Percentiles rank a stretch among this genome's conserved stretches.
Evolutionary conservation across 1,140 invertebrate species (phyloP).

Genomic region (Paraescarpia echinospica): DNA sequence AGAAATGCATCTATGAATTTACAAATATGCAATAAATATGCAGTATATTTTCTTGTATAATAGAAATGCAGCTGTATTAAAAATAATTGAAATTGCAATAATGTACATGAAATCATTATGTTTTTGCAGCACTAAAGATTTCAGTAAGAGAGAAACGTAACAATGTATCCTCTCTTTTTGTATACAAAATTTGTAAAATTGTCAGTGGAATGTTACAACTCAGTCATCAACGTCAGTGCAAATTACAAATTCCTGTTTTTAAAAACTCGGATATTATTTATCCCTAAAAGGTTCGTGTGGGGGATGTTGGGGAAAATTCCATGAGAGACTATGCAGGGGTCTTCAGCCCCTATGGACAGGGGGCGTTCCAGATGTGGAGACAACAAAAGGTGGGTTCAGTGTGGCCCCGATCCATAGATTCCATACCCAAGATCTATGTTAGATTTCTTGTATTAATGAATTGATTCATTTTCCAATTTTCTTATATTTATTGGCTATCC

Average conservation of each 20-base stretch:
- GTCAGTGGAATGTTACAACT: background rate
- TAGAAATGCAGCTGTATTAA: background rate
- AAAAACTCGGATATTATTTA: background rate
- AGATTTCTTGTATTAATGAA: too few relatives aligned
- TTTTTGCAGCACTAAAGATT: background rate
- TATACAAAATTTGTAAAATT: background rate
- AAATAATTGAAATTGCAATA: background rate
- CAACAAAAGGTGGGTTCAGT: constrained; percentile 7
- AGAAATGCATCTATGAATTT: background rate
- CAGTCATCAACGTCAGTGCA: background rate
- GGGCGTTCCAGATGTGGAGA: constrained; percentile 90
- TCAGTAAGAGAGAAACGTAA: background rate
- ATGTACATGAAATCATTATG: background rate
- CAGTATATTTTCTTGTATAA: constrained; percentile 8
- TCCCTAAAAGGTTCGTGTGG: constrained; percentile 65
- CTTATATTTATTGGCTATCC: background rate
- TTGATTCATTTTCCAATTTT: background rate
- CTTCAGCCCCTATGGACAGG: constrained; percentile 74
- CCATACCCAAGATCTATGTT: too few relatives aligned
- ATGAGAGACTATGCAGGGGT: constrained; percentile 88
- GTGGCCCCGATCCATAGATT: background rate
- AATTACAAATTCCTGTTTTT: background rate
- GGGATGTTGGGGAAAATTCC: constrained; percentile 87
- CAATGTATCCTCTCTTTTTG: background rate
- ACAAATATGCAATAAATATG: too few relatives aligned